Evolutionary conservation across 2,888 invertebrate species (phyloP), one percentile per base, ranked within the genome.

Genomic region (Drosophila planitibia): DNA sequence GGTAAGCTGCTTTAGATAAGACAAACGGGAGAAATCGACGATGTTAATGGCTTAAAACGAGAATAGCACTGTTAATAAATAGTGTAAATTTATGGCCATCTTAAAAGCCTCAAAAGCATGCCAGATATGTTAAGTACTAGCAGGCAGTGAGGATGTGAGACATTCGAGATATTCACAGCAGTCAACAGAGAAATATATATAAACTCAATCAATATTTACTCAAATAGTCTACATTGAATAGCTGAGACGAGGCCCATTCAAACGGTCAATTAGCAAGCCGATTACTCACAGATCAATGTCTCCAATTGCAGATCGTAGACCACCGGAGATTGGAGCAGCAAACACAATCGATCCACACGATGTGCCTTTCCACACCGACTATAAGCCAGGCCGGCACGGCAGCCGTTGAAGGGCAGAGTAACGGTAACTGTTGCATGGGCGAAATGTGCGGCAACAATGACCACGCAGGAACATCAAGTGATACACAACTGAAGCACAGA

Each of bases 321-420:
- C 41, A 69, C 19, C 58, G 60, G 54, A 68, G 37, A 47, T 47
- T 25, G 58, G 57, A 30, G 28, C n/a, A n/a, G 3, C 28, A 37
- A 14, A 28, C 6, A 49, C 28, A 33, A 49, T 14, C 6, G 22
- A 25, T 2, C 25, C 51, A 60, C 47, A 81, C 49, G 19, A 92
- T 92, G 92, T 92, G 92, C 85, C 91, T 91, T 79, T 91, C 92
- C 28, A 87, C 90, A 64, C 91, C 91, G 35, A 82, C 80, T 1
- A 54, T 77, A 12, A 57, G 41, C 65, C 76, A 82, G 54, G 39
- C 77, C 10, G 60, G 19, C 65, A 32, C 37, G 37, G 28, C 30
- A 4, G 14, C 58, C n/a, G 76, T 51, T 41, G 59, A 68, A 10
- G 60, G 52, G 3, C 53, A 47, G 53, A 57, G 66, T 59, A 80